These are phyloP conservation scores for Nymphalis io DNA, from an alignment of 1,140 invertebrate genomes.

Conservation along the genomic window DNA sequence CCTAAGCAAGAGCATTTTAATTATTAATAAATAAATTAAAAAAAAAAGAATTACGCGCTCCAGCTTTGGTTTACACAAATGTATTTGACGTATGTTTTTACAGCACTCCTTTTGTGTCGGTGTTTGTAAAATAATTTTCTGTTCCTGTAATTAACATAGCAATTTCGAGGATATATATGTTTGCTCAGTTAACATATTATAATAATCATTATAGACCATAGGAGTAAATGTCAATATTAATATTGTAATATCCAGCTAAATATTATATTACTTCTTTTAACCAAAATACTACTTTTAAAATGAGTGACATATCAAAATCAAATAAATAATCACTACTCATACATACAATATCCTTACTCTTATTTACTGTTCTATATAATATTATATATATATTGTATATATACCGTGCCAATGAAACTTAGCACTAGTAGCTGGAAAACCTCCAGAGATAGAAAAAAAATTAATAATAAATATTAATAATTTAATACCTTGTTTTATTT, in stretches of 20 bases:
- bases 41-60: slow-evolving; percentile 48
- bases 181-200: slow-evolving; percentile 3
- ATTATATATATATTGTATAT: too few relatives aligned
- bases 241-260: too few relatives aligned
- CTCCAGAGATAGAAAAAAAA: too few relatives aligned
- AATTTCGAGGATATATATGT: slow-evolving; percentile 20
- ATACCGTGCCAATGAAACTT: too few relatives aligned
- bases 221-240: neutral
- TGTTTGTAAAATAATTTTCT: slow-evolving; percentile 34
- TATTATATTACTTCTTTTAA: too few relatives aligned
- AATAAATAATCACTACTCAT: neutral
- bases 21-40: slow-evolving; percentile 15
- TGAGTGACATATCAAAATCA: too few relatives aligned
- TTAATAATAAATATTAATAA: too few relatives aligned
- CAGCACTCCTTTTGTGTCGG: slow-evolving; percentile 26
- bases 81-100: slow-evolving; percentile 51
- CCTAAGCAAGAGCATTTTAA: too few relatives aligned
- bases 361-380: neutral
- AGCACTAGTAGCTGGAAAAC: too few relatives aligned
- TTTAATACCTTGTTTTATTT: too few relatives aligned
- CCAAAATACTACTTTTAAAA: too few relatives aligned
- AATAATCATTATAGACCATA: neutral
- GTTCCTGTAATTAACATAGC: slow-evolving; percentile 44
- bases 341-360: neutral
- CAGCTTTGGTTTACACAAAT: slow-evolving; percentile 50